Percentiles rank a stretch among this genome's conserved stretches.
phyloP scores from a whole-genome alignment of 2,113 vertebrate genomes.

The Bathybates hornii region DNA sequence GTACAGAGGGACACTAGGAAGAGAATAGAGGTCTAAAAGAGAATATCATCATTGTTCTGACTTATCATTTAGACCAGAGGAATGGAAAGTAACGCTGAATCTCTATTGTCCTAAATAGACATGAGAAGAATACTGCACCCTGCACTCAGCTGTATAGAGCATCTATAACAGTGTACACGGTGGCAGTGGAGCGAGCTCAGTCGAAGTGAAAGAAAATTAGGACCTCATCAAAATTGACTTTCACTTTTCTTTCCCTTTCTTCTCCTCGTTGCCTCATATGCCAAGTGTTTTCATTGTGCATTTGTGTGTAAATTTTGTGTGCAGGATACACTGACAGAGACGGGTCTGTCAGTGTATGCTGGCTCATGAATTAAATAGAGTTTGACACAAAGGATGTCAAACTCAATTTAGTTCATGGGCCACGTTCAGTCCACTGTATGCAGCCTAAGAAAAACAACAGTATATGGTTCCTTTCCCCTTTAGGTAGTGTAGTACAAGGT shows the following conservation, averaged over 20 bases:
- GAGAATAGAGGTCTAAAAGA: background rate
- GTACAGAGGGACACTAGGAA: background rate
- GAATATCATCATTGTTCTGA: slow-evolving; percentile 11
- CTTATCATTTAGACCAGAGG: background rate
- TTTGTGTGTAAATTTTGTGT: background rate
- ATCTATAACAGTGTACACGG: background rate
- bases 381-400: background rate
- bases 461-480: background rate
- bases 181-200: background rate
- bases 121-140: background rate
- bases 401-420: background rate
- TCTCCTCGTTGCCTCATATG: background rate
- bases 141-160: background rate
- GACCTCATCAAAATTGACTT: slow-evolving; percentile 42
- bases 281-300: background rate
- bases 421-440: background rate
- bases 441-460: background rate
- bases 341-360: background rate
- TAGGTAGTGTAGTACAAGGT: background rate
- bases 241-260: background rate
- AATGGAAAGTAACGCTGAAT: background rate
- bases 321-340: background rate
- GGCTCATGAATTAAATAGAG: background rate
- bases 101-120: background rate
- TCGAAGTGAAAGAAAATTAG: slow-evolving; percentile 23